phyloP scores from a whole-genome alignment of 2,797 vertebrate species.

The Thamnophis elegans region DNA sequence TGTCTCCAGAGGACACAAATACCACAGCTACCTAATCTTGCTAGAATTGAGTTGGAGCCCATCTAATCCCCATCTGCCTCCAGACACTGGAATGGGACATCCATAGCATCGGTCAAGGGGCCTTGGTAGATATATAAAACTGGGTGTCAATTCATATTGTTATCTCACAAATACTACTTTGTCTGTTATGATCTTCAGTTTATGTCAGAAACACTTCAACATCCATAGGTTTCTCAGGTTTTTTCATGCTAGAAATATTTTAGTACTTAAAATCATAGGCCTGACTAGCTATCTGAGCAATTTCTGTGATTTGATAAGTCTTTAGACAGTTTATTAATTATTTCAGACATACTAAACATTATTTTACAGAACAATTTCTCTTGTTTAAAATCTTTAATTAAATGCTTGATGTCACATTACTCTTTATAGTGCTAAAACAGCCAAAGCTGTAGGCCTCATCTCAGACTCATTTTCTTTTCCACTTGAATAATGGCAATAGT shows the following conservation, averaged over 20 bases:
- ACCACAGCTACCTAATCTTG: too few relatives aligned
- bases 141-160: too few relatives aligned
- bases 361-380: not conserved
- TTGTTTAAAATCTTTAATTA: not conserved
- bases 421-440: not conserved
- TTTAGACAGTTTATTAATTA: not conserved
- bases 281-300: not conserved
- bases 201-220: not conserved
- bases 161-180: not conserved
- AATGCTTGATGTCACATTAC: not conserved
- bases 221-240: not conserved
- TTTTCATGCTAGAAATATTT: not conserved
- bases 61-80: too few relatives aligned
- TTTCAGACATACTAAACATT: not conserved
- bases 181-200: not conserved
- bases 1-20: too few relatives aligned
- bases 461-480: not conserved
- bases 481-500: not conserved
- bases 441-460: not conserved
- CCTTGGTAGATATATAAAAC: too few relatives aligned
- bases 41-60: too few relatives aligned
- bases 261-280: not conserved
- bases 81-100: too few relatives aligned
- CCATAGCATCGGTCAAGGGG: too few relatives aligned
- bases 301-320: not conserved